Evolutionary conservation across 2,113 vertebrate genomes (phyloP).

Genomic region (Anoplopoma fimbria): DNA sequence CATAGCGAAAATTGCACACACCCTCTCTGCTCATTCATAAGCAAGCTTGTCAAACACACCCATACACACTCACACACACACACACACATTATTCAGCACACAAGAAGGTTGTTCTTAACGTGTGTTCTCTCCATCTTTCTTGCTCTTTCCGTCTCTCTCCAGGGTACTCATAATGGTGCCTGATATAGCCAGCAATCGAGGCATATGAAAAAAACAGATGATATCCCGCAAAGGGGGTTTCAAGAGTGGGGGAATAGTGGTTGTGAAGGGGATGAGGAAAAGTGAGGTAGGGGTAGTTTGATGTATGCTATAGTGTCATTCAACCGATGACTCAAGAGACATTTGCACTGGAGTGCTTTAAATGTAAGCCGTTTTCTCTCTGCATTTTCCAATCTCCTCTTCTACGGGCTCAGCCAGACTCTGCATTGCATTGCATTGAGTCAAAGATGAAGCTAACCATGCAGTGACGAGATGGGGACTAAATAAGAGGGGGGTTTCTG

Average conservation of each 20-base stretch:
- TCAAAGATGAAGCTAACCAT: conserved; percentile 7
- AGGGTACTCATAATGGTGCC: conserved; percentile 58
- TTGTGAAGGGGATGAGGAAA: conserved; percentile 26
- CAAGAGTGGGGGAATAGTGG: conserved; percentile 40
- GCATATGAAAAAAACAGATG: conserved; percentile 67
- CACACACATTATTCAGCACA: too few species aligned
- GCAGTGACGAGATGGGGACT: neutral
- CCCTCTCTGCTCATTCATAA: conserved; percentile 16
- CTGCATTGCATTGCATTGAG: neutral
- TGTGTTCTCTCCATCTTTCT: conserved; percentile 64
- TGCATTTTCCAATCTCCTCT: neutral
- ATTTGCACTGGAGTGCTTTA: conserved; percentile 30
- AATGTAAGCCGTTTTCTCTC: conserved; percentile 5
- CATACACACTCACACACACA: neutral
- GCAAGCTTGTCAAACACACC: conserved; percentile 35
- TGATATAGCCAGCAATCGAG: conserved; percentile 69
- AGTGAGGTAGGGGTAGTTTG: conserved; percentile 4
- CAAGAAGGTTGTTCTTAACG: conserved; percentile 59
- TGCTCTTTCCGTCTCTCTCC: conserved; percentile 63
- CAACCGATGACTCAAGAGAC: conserved; percentile 41
- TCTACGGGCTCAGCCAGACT: neutral
- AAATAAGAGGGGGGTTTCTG: neutral
- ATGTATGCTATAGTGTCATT: conserved; percentile 47
- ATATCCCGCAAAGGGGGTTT: conserved; percentile 64
- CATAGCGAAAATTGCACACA: conserved; percentile 36